Conservation (phyloP, 2,113 vertebrate species). For the Poecilia latipinna region DNA sequence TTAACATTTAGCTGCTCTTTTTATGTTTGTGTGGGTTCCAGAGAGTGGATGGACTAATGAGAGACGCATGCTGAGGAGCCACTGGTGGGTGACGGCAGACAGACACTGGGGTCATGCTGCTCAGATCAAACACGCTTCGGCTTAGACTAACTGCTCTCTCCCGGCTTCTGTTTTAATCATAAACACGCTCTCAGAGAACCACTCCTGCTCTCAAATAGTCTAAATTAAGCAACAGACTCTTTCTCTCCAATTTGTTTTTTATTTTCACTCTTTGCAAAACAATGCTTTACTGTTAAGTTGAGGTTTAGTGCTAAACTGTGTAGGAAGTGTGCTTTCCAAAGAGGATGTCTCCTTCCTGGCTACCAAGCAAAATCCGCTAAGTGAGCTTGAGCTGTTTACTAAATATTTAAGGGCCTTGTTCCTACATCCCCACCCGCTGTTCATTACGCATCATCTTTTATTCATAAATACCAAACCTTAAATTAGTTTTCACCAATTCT, state of each 20-base stretch:
- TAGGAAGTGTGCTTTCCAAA: constrained; percentile 13
- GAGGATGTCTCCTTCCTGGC: not conserved
- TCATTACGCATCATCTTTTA: constrained; percentile 80
- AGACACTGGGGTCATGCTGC: constrained; percentile 56
- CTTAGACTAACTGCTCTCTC: constrained; percentile 60
- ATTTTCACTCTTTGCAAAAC: not conserved
- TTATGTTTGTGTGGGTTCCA: constrained; percentile 23
- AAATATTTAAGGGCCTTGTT: constrained; percentile 80
- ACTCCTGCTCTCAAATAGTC: constrained; percentile 11
- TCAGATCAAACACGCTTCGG: constrained; percentile 54
- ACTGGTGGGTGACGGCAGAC: constrained; percentile 60
- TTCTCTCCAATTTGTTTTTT: not conserved
- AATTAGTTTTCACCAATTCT: constrained; percentile 77
- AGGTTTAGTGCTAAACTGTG: not conserved
- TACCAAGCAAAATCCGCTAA: constrained; percentile 46
- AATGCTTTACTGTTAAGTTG: not conserved
- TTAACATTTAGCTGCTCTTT: constrained; percentile 64
- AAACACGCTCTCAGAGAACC: constrained; percentile 40
- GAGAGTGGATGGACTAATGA: constrained; percentile 49
- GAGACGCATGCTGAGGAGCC: constrained; percentile 44
- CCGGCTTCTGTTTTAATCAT: constrained; percentile 52
- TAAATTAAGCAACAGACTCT: not conserved
- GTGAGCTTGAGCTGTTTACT: constrained; percentile 63
- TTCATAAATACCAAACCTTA: constrained; percentile 80
- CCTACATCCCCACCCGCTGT: constrained; percentile 73